Evolutionary conservation across 2,797 vertebrate species (phyloP).

Genomic region (Takifugu rubripes): DNA sequence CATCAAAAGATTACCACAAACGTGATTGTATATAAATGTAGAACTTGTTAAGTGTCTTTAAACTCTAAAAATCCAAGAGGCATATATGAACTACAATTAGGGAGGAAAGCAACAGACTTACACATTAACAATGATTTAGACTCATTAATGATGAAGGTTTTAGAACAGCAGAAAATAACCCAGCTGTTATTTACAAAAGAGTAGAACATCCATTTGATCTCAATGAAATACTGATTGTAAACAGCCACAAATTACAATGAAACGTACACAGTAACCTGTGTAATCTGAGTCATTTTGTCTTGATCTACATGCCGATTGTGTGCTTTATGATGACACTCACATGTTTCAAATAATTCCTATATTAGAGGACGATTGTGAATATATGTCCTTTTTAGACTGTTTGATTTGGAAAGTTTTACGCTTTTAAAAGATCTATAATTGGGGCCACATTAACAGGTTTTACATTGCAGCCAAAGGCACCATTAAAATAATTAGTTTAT

Average conservation of each 20-base stretch:
- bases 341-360: background rate
- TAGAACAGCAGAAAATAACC: slow-evolving; percentile 21
- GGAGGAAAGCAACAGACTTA: slow-evolving; percentile 1
- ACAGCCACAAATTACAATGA: slow-evolving; percentile 46
- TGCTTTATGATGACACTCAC: background rate
- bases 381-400: background rate
- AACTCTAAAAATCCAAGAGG: slow-evolving; percentile 12
- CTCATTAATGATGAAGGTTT: slow-evolving; percentile 2
- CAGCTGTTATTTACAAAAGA: slow-evolving; percentile 42
- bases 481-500: slow-evolving; percentile 7
- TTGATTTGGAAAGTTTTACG: background rate
- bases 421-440: background rate
- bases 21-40: background rate
- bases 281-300: slow-evolving; percentile 4
- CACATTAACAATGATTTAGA: slow-evolving; percentile 20
- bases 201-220: slow-evolving; percentile 25
- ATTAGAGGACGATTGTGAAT: background rate
- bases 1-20: background rate
- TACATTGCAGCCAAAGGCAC: slow-evolving; percentile 44
- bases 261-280: slow-evolving; percentile 12
- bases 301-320: slow-evolving; percentile 3
- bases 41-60: slow-evolving; percentile 11
- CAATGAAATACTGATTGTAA: slow-evolving; percentile 49
- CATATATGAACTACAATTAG: slow-evolving; percentile 1
- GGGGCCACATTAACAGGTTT: slow-evolving; percentile 12